Evolutionary conservation across 2,797 vertebrate genomes (phyloP).

Genomic region (Pipistrellus kuhlii): DNA sequence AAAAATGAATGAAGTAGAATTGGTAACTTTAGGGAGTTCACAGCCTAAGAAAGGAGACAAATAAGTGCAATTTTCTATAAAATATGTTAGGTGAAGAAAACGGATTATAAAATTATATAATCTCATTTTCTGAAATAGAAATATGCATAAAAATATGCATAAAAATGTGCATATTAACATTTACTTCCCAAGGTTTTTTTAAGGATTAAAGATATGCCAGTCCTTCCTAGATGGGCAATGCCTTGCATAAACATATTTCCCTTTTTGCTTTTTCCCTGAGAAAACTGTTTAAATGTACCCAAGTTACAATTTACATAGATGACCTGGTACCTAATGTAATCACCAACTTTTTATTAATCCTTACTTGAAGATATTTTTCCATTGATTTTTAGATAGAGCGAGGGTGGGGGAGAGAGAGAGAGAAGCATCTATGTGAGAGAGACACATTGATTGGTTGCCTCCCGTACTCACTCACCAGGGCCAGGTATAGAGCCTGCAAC

Average conservation of each 20-base stretch:
- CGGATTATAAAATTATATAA: slow-evolving; percentile 20
- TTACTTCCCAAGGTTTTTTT: background rate
- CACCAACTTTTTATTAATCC: background rate
- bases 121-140: slow-evolving; percentile 50
- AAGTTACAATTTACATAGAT: slow-evolving; percentile 27
- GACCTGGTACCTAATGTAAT: background rate
- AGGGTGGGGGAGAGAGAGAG: too few relatives aligned
- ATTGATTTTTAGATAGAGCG: too few relatives aligned
- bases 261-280: slow-evolving; percentile 3
- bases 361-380: too few relatives aligned
- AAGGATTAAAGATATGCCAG: background rate
- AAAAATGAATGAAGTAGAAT: slow-evolving; percentile 28
- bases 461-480: too few relatives aligned
- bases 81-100: slow-evolving; percentile 49
- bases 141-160: background rate
- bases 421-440: too few relatives aligned
- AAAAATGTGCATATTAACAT: background rate
- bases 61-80: slow-evolving; percentile 1
- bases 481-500: too few relatives aligned
- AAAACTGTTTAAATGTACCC: background rate
- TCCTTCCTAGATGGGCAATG: background rate
- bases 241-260: background rate
- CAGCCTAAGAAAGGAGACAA: slow-evolving; percentile 31
- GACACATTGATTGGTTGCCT: too few relatives aligned
- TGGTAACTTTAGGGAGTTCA: slow-evolving; percentile 42